These are phyloP conservation scores for Poliocrania exsul DNA, from an alignment of 2,797 vertebrate genomes.

Conservation along the genomic window DNA sequence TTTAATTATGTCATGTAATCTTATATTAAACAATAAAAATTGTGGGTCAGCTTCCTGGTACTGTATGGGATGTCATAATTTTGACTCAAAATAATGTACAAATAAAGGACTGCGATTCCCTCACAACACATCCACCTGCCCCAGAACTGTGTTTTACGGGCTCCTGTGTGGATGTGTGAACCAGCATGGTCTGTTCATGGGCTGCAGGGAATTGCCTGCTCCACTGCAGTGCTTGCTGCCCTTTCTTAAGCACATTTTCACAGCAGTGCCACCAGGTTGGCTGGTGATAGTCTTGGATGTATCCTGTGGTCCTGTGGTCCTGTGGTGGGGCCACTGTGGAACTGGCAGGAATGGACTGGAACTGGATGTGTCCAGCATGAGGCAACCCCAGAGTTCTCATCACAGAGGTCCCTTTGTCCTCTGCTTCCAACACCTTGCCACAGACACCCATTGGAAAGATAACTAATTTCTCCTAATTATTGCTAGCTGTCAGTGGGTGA, in stretches of 20 bases:
- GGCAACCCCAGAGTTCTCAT: neutral
- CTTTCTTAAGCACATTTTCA: neutral
- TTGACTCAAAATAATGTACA: neutral
- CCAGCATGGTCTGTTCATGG: neutral
- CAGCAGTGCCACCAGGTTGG: neutral
- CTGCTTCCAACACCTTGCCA: neutral
- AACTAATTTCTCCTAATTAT: neutral
- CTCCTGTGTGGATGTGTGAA: neutral
- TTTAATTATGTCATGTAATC: neutral
- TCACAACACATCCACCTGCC: neutral
- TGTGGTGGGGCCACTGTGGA: too few relatives aligned
- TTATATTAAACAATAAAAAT: neutral
- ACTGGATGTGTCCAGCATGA: too few relatives aligned
- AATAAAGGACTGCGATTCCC: neutral
- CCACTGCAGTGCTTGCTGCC: neutral
- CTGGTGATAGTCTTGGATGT: neutral
- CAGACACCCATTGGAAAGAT: neutral
- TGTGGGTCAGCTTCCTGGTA: neutral
- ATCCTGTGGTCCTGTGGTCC: neutral
- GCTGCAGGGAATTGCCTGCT: neutral
- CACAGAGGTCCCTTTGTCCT: neutral
- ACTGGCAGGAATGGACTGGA: accelerated
- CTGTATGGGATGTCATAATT: neutral
- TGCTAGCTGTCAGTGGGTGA: neutral
- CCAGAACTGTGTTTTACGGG: neutral